Conservation (phyloP, 2,888 invertebrate genomes). For the Leucophora obtusa region DNA sequence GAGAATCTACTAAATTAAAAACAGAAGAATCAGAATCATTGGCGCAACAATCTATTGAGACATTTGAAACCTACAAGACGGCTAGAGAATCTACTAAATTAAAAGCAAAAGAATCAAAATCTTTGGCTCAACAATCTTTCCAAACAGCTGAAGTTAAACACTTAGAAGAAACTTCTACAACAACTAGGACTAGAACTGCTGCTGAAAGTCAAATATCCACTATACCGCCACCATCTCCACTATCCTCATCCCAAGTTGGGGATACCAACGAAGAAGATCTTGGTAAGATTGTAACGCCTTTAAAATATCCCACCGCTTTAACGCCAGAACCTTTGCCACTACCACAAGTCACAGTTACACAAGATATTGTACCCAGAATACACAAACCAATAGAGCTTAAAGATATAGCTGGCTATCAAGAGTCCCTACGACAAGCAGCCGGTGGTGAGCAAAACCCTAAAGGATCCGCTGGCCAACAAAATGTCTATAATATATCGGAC, state of each 20-base stretch:
- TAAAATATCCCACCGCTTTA: conserved; percentile 40
- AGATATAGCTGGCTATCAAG: conserved; percentile 56
- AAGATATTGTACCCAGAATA: conserved; percentile 53
- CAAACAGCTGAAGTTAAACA: conserved; percentile 7
- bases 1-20: not conserved
- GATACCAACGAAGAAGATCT: conserved; percentile 41
- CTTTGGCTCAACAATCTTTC: too few species aligned
- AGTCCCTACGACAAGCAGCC: conserved; percentile 43
- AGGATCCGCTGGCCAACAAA: conserved; percentile 52
- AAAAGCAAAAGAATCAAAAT: too few species aligned
- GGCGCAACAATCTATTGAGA: too few species aligned
- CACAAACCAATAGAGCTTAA: conserved; percentile 55
- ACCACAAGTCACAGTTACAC: conserved; percentile 55
- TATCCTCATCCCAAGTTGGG: conserved; percentile 34
- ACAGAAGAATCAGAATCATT: too few species aligned
- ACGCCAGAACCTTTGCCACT: conserved; percentile 55
- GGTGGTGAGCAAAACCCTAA: conserved; percentile 38
- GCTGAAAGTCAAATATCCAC: conserved; percentile 12
- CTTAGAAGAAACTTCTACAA: conserved; percentile 5
- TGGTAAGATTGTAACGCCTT: conserved; percentile 58
- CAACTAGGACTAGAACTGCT: conserved; percentile 22
- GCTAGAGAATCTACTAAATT: too few species aligned
- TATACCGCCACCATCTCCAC: not conserved
- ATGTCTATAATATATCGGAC: conserved; percentile 74
- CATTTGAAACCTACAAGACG: too few species aligned